A percentile compares a stretch with the other conserved stretches of the same genome.
Evolutionary conservation across 1,140 invertebrate genomes (phyloP).

Genomic region (Macrotrachela quadricornifera): DNA sequence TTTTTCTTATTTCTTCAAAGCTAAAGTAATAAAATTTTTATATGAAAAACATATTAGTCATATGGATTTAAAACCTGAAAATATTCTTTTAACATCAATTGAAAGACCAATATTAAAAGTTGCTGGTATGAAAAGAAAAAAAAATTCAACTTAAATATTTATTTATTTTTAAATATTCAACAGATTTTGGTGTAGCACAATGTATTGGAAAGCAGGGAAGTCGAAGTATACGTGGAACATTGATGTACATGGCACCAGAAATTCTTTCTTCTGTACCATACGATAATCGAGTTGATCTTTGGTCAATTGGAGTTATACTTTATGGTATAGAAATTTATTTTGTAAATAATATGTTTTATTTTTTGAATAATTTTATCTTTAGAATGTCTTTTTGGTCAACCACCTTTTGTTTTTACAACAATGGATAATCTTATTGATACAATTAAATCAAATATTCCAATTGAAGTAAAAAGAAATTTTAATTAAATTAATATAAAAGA

Average conservation of each 20-base stretch:
- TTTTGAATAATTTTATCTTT: not conserved
- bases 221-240: not conserved
- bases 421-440: conserved; percentile 40
- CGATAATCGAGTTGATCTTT: conserved; percentile 58
- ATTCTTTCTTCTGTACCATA: conserved; percentile 42
- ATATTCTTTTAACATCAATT: conserved; percentile 48
- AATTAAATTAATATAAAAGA: too few relatives aligned
- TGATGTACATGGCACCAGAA: conserved; percentile 73
- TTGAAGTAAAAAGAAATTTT: too few relatives aligned
- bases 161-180: conserved; percentile 2
- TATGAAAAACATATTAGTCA: conserved; percentile 54
- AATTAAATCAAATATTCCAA: too few relatives aligned
- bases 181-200: conserved; percentile 65
- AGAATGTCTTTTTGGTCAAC: conserved; percentile 63
- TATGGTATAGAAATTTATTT: conserved; percentile 35
- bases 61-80: conserved; percentile 76
- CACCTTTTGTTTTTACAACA: conserved; percentile 54
- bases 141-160: too few relatives aligned
- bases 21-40: conserved; percentile 52
- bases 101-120: conserved; percentile 46
- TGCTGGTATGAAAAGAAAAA: conserved; percentile 31
- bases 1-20: conserved; percentile 19
- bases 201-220: conserved; percentile 40
- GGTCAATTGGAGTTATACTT: conserved; percentile 67
- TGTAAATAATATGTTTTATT: too few relatives aligned